Evolutionary conservation across 2,888 invertebrate genomes (phyloP), one percentile per base, ranked within the genome.

Genomic region (Platycheirus rosarum): DNA sequence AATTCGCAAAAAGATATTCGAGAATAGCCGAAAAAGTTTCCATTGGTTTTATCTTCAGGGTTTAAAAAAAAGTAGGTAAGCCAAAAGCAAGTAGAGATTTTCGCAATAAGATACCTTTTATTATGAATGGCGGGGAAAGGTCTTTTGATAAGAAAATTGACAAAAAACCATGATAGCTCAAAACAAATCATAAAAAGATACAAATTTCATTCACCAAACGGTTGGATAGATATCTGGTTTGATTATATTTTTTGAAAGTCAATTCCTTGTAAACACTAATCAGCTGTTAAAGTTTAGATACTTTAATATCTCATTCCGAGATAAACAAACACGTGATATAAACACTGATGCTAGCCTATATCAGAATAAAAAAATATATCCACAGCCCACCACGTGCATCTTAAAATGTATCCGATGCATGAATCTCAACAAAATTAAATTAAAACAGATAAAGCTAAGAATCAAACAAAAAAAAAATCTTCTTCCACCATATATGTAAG

Each of bases 371-470:
- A 29, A 62, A 57, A n/a, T n/a, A n/a, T n/a, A n/a, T n/a, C n/a
- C n/a, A n/a, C n/a, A n/a, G n/a, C n/a, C 2, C 9, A 26, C 23
- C 66, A 53, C 66, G 66, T 51, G 66, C 53, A 66, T 55, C 20
- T 4, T 4, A 26, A 46, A 73, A 69, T 82, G 82, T 77, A 46
- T 82, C 77, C 42, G 71, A 77, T 62, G 82, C 77, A 82, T 82
- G 82, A 71, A 73, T 77, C 82, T 73, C 77, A 82, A 77, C 82
- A 82, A 44, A 57, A 26, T 55, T 37, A 42, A 37, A 29, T 32
- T 51, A 40, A 32, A 23, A 55, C 14, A 14, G 37, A 14, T 16
- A 3, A 55, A n/a, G 29, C 46, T 53, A 51, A 29, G 20, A 16
- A n/a, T n/a, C 14, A 23, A 40, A 0, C 0, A 14, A 42, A 23